Percentiles rank a stretch among this genome's conserved stretches.
phyloP scores from a whole-genome alignment of 2,797 vertebrate genomes.

The Lepus townsendii region DNA sequence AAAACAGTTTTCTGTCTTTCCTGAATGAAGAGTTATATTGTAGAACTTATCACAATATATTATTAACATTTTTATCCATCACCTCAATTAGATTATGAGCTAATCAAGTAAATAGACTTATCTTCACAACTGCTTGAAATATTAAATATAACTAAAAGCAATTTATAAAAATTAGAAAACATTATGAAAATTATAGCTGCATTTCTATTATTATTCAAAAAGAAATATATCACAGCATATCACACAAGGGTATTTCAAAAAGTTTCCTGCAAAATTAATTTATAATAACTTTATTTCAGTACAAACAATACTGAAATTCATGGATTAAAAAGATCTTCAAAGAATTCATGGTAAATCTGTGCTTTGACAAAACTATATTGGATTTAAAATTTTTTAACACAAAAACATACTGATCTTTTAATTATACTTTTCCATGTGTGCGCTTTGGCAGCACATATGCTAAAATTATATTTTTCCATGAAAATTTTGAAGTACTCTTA shows the following conservation, averaged over 20 bases:
- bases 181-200: conserved; percentile 46
- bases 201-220: not conserved
- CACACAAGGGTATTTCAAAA: no score
- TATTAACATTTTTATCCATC: not conserved
- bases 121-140: conserved; percentile 42
- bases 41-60: not conserved
- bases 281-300: no score
- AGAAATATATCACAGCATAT: not conserved
- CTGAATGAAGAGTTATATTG: not conserved
- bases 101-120: not conserved
- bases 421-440: no score
- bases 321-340: no score
- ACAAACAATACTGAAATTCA: no score
- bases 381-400: no score
- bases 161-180: conserved; percentile 27
- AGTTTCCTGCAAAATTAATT: no score
- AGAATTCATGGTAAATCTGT: no score
- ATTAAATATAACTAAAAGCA: conserved; percentile 26
- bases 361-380: no score
- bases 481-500: not conserved
- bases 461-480: no score
- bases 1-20: not conserved
- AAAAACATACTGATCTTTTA: no score
- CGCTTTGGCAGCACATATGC: no score
- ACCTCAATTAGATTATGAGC: conserved; percentile 1